Evolutionary conservation across 2,113 vertebrate species (phyloP).

Genomic region (Scomber colias): DNA sequence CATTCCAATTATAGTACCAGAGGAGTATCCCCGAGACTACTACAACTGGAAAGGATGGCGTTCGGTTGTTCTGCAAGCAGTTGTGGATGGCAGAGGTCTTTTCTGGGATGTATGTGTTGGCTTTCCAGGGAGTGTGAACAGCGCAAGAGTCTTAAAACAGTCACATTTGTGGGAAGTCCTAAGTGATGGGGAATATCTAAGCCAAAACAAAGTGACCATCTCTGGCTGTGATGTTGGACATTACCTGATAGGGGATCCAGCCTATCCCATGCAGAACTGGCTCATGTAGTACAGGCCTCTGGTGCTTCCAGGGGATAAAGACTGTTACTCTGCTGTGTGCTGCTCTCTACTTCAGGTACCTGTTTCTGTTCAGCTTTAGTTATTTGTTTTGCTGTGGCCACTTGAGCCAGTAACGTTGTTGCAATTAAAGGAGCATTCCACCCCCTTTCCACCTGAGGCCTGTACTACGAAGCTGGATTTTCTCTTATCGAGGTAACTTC

Average conservation of each 20-base stretch:
- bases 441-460: too few relatives aligned
- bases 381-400: too few relatives aligned
- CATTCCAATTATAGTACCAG: constrained; percentile 5
- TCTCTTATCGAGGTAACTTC: too few relatives aligned
- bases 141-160: background rate
- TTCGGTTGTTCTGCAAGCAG: background rate
- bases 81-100: background rate
- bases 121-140: background rate
- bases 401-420: too few relatives aligned
- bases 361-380: too few relatives aligned
- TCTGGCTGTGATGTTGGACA: background rate
- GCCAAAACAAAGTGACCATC: background rate
- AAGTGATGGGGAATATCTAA: background rate
- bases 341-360: too few relatives aligned
- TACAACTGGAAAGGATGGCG: background rate
- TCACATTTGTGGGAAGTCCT: background rate
- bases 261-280: background rate
- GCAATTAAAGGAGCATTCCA: too few relatives aligned
- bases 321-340: too few relatives aligned
- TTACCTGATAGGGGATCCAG: background rate
- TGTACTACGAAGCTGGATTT: too few relatives aligned
- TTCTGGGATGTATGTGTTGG: constrained; percentile 17
- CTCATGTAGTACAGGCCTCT: background rate
- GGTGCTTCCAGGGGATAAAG: too few relatives aligned
- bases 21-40: background rate